Conservation (phyloP, 2,797 vertebrate species). For the Botia almorhae region DNA sequence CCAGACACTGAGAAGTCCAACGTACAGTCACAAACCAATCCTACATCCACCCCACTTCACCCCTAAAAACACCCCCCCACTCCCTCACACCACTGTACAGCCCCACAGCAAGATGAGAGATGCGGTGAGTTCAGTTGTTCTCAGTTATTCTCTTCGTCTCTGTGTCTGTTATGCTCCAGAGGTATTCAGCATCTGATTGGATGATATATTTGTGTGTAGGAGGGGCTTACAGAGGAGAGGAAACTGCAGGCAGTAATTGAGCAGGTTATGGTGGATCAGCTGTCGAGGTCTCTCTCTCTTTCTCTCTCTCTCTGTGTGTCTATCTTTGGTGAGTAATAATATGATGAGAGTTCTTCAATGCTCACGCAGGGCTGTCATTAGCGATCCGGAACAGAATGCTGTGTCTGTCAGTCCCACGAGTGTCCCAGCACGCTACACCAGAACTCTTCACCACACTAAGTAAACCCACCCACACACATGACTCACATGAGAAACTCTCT, state of each 20-base stretch:
- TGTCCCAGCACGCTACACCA: conserved; percentile 54
- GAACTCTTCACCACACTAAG: conserved; percentile 59
- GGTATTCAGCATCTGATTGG: background rate
- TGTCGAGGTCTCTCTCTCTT: conserved; percentile 64
- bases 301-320: conserved; percentile 6
- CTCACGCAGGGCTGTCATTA: conserved; percentile 78
- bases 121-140: conserved; percentile 44
- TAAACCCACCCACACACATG: conserved; percentile 34
- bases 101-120: conserved; percentile 47
- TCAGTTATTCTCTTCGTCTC: background rate
- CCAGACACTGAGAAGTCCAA: background rate
- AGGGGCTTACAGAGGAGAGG: conserved; percentile 73
- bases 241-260: conserved; percentile 78
- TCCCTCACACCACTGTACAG: background rate
- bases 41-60: background rate
- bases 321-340: conserved; percentile 27
- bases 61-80: conserved; percentile 10
- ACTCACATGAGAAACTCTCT: conserved; percentile 13
- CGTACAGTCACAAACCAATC: background rate
- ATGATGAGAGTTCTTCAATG: conserved; percentile 17
- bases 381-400: conserved; percentile 80
- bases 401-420: conserved; percentile 42
- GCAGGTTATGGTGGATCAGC: conserved; percentile 81
- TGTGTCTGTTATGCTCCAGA: background rate
- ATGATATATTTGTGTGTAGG: conserved; percentile 67